These are phyloP conservation scores for Serinus canaria DNA, from an alignment of 2,113 vertebrate species.

Conservation along the genomic window DNA sequence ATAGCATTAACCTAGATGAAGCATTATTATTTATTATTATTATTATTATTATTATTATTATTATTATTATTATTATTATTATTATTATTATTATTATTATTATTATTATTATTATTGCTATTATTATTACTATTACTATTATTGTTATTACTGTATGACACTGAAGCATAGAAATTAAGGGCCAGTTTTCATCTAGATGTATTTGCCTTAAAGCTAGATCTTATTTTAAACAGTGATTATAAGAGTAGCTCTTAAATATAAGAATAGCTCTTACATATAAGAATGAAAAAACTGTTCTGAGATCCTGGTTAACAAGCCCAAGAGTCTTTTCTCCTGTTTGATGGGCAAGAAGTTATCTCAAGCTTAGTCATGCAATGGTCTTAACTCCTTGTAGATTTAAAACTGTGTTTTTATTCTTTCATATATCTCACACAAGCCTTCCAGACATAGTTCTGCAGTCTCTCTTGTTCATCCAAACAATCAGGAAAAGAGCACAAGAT, in stretches of 20 bases:
- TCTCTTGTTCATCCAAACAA: neutral
- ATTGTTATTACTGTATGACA: neutral
- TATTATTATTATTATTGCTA: neutral
- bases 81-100: neutral
- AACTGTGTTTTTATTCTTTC: neutral
- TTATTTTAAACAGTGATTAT: neutral
- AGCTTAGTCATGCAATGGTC: neutral
- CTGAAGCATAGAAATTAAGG: neutral
- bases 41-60: too few relatives aligned
- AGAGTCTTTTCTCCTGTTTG: neutral
- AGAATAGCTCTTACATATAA: neutral
- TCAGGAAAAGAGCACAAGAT: neutral
- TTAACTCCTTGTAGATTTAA: conserved; percentile 13
- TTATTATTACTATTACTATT: too few relatives aligned
- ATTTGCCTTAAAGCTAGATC: neutral
- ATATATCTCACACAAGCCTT: neutral
- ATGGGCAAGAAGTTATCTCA: neutral
- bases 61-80: neutral
- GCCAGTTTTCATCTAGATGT: neutral
- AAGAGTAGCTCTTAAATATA: neutral
- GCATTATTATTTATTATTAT: neutral
- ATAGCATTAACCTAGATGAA: neutral
- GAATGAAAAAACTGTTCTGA: neutral
- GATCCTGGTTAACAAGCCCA: neutral
- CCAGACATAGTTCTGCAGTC: neutral